phyloP scores from a whole-genome alignment of 2,113 vertebrate genomes.

The Silurus meridionalis region DNA sequence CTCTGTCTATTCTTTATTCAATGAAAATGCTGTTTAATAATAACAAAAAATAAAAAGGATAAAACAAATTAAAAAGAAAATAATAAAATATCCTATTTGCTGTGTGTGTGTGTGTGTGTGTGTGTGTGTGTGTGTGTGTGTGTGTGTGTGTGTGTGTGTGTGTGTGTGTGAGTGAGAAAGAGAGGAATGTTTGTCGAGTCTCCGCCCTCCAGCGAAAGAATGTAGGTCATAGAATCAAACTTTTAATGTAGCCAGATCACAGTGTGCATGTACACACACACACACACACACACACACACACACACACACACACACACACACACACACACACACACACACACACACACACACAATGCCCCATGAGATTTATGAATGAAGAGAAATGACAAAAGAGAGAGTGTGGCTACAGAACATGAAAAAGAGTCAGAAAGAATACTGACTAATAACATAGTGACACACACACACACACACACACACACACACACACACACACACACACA shows the following conservation, averaged over 20 bases:
- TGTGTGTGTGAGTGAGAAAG: neutral
- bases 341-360: neutral
- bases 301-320: neutral
- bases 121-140: slow-evolving; percentile 20
- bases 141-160: slow-evolving; percentile 4
- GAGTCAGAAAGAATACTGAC: neutral
- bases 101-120: neutral
- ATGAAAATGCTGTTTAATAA: too few species aligned
- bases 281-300: neutral
- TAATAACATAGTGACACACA: neutral
- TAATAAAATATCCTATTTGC: too few species aligned
- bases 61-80: too few species aligned
- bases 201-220: slow-evolving; percentile 47
- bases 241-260: slow-evolving; percentile 52
- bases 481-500: too few species aligned
- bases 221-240: slow-evolving; percentile 54
- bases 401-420: neutral
- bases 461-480: too few species aligned
- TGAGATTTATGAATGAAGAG: slow-evolving; percentile 10
- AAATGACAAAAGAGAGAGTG: slow-evolving; percentile 1
- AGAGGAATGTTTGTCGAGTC: slow-evolving; percentile 11
- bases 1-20: neutral
- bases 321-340: neutral
- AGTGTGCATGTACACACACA: slow-evolving; percentile 21
- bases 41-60: too few species aligned